Base-by-base conservation (phyloP, 2,888 invertebrate genomes). In the Chrysodeixis includens region DNA sequence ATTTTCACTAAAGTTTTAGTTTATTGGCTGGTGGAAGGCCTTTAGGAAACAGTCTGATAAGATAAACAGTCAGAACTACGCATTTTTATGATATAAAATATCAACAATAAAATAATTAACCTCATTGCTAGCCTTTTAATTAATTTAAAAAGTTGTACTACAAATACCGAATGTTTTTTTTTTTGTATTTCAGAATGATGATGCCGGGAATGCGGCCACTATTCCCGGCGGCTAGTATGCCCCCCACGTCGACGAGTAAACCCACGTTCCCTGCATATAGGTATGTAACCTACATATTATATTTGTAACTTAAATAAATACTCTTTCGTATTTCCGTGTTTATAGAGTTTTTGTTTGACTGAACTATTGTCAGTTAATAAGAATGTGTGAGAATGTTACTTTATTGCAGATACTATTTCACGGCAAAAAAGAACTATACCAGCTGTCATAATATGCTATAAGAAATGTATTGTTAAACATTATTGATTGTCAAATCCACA, bases 191-290 rank as follows among this genome's bases (percentile, higher is more conserved):
- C 88, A 95, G 95, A 74, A 95, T 95, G 95, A 94, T 95, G 94
- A 93, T 95, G 93, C 92, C 88, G 1, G 93, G 94, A 16, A 93
- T 94, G 92, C 96, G 98, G 88, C 98, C 98, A 1, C 92, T 98
- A 64, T 98, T 99, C 90, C 98, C 98, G 0, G 97, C 97, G 67
- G 97, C 97, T 0, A 97, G 97, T 63, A 96, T 96, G 54, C 96
- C 97, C 90, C 79, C 95, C 88, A 82, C 95, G 87, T 78, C 96
- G 96, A 90, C 96, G 90, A 93, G 87, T 75, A 97, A 97, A 91
- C 97, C 97, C 76, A 97, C 97, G 83, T 97, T 97, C 93, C 97
- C 97, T 77, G 97, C 97, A 30, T 97, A 97, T 87, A 96, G 97
- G 97, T 97, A 90, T 87, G 82, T 66, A n/a, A 9, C 26, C 54